Percentiles rank a stretch among this genome's conserved stretches.
phyloP scores from a whole-genome alignment of 2,888 invertebrate species.

The Sinodicranocentrus sp. region DNA sequence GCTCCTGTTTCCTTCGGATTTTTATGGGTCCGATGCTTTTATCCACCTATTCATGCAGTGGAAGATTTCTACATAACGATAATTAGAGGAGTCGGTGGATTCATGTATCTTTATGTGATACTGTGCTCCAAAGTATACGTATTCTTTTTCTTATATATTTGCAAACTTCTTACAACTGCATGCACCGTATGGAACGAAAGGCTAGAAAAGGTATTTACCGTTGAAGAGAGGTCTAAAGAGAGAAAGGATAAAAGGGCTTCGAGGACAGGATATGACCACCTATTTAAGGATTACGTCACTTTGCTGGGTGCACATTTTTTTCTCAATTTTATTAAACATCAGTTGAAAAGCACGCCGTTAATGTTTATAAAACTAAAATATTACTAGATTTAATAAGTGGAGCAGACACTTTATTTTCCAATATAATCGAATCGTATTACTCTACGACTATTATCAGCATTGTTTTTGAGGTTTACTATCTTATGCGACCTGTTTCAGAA shows the following conservation, averaged over 20 bases:
- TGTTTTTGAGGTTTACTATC: conserved; percentile 73
- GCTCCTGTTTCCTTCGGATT: conserved; percentile 62
- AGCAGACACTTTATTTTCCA: conserved; percentile 68
- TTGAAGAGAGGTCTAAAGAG: conserved; percentile 54
- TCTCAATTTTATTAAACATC: too few relatives aligned
- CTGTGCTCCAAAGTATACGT: conserved; percentile 70
- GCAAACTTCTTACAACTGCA: conserved; percentile 65
- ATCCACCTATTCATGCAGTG: conserved; percentile 42
- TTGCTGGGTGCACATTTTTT: conserved; percentile 56
- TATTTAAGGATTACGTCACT: conserved; percentile 72
- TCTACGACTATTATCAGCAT: conserved; percentile 66
- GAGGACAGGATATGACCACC: conserved; percentile 70
- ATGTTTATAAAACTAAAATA: too few relatives aligned
- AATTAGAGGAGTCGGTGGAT: neutral
- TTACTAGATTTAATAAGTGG: conserved; percentile 69
- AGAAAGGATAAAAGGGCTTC: conserved; percentile 64
- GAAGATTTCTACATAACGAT: conserved; percentile 12
- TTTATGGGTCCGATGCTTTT: conserved; percentile 43
- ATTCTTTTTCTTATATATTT: conserved; percentile 70
- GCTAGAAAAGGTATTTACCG: conserved; percentile 67
- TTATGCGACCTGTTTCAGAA: conserved; percentile 45
- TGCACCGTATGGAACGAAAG: conserved; percentile 72
- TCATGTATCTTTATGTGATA: conserved; percentile 59
- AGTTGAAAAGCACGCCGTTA: too few relatives aligned
- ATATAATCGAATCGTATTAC: conserved; percentile 72